These are phyloP conservation scores for Leuciscus waleckii DNA, from an alignment of 2,797 vertebrate species.

Conservation along the genomic window DNA sequence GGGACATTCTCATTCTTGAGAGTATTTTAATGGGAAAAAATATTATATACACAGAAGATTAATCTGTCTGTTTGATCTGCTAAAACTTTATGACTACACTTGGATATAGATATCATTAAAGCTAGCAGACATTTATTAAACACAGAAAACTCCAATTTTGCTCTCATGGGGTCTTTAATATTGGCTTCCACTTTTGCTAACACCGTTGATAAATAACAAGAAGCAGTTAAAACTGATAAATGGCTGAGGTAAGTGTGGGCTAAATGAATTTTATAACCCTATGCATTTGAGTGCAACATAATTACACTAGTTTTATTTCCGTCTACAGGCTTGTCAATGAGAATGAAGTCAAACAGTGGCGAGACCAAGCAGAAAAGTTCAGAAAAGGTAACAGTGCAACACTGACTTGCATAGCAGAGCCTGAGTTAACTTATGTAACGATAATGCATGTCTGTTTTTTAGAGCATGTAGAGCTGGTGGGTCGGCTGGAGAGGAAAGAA, in stretches of 20 bases:
- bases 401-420: background rate
- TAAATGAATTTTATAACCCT: background rate
- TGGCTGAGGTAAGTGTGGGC: slow-evolving; percentile 15
- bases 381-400: slow-evolving; percentile 86
- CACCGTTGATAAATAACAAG: slow-evolving; percentile 33
- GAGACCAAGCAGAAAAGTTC: slow-evolving; percentile 96
- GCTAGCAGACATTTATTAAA: slow-evolving; percentile 1
- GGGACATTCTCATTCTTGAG: background rate
- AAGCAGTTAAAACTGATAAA: background rate
- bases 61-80: background rate
- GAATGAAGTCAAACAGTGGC: slow-evolving; percentile 97
- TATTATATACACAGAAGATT: background rate
- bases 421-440: background rate
- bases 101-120: background rate
- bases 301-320: background rate
- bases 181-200: slow-evolving; percentile 13
- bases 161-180: slow-evolving; percentile 21
- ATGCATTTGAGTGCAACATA: background rate
- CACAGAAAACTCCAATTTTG: background rate
- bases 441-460: slow-evolving; percentile 22
- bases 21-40: background rate
- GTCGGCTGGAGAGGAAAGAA: slow-evolving; percentile 91
- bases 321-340: slow-evolving; percentile 93
- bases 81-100: background rate
- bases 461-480: slow-evolving; percentile 90